Evolutionary conservation across 2,113 vertebrate species (phyloP).

Genomic region (Piprites chloris): DNA sequence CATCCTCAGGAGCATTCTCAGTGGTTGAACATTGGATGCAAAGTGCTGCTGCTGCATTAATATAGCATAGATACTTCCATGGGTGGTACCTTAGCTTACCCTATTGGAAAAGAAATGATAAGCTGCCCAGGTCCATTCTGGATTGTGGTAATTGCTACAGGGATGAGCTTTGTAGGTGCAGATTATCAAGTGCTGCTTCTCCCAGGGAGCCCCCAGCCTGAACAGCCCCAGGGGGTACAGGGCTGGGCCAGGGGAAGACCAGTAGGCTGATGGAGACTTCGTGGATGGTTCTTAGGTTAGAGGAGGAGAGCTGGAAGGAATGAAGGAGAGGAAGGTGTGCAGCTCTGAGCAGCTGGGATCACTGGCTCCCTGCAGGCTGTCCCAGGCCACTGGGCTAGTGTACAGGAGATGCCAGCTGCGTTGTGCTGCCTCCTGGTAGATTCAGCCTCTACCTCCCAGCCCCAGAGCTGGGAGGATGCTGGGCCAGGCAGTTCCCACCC

Average conservation of each 20-base stretch:
- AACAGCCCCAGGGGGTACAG: rapidly evolving
- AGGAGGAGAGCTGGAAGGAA: neutral
- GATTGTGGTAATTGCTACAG: neutral
- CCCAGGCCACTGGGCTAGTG: neutral
- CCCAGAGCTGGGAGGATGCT: neutral
- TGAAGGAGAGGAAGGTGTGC: neutral
- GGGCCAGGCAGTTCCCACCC: neutral
- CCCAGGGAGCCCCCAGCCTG: neutral
- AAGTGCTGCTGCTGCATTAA: neutral
- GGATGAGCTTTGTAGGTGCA: rapidly evolving
- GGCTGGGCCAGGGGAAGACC: neutral
- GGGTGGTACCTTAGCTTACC: neutral
- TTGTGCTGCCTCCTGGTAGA: neutral
- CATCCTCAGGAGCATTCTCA: neutral
- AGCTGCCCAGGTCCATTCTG: neutral
- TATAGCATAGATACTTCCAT: rapidly evolving
- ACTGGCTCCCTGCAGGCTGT: neutral
- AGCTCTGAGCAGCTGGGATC: neutral
- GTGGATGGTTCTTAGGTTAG: neutral
- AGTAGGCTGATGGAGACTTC: neutral
- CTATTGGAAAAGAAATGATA: neutral
- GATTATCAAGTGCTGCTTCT: neutral
- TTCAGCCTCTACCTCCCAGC: neutral
- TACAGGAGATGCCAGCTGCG: neutral
- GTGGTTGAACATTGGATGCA: neutral